These are phyloP conservation scores for Geopemphigus sp. DNA, from an alignment of 1,140 invertebrate species.

Conservation along the genomic window DNA sequence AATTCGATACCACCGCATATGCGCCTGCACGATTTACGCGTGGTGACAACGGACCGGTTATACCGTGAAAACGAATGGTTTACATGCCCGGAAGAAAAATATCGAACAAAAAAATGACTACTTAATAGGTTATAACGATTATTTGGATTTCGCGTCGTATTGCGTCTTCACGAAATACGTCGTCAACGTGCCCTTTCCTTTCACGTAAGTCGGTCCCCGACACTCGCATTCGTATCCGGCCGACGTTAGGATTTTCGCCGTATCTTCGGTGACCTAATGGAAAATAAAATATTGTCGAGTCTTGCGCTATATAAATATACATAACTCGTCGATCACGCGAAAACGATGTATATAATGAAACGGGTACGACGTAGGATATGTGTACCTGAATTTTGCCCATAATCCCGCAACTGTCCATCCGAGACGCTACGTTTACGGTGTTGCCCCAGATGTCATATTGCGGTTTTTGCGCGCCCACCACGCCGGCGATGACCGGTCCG, in stretches of 20 bases:
- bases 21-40: no score
- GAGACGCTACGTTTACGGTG: slow-evolving; percentile 91
- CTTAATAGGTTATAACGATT: no score
- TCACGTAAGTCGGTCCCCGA: slow-evolving; percentile 84
- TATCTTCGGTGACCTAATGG: slow-evolving; percentile 76
- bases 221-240: slow-evolving; percentile 82
- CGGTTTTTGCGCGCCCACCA: slow-evolving; percentile 94
- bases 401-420: slow-evolving; percentile 94
- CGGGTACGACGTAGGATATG: no score
- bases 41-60: no score
- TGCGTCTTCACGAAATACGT: slow-evolving; percentile 89
- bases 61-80: no score
- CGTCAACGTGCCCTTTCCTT: slow-evolving; percentile 88
- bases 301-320: no score
- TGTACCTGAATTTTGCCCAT: slow-evolving; percentile 78
- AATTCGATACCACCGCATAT: no score
- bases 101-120: no score
- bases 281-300: no score
- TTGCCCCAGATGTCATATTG: slow-evolving; percentile 99
- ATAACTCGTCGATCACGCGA: no score
- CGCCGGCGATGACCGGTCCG: slow-evolving; percentile 89
- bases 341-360: no score
- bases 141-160: slow-evolving; percentile 61
- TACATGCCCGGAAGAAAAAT: no score
- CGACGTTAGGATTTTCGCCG: slow-evolving; percentile 80